These are phyloP conservation scores for Limonius californicus DNA, from an alignment of 1,140 invertebrate genomes.

Conservation along the genomic window DNA sequence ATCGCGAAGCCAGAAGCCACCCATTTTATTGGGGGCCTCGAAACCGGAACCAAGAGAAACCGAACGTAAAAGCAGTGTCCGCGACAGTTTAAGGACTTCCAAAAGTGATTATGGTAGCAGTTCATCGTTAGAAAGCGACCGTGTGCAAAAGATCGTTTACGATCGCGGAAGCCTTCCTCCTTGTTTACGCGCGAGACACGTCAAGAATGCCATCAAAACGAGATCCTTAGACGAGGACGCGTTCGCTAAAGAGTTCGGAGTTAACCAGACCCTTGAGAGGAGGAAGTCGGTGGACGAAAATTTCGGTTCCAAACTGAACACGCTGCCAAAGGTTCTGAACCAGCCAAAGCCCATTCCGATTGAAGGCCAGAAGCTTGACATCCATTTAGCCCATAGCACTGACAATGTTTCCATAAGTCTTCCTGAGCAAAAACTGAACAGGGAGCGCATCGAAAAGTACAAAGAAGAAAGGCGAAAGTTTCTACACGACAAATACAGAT, in stretches of 20 bases:
- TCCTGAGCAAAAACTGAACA: slow-evolving; percentile 50
- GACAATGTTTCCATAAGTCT: not conserved
- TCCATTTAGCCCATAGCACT: not conserved
- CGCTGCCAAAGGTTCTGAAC: slow-evolving; percentile 51
- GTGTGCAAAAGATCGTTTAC: not conserved
- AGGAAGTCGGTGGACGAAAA: slow-evolving; percentile 52
- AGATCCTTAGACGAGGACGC: slow-evolving; percentile 69
- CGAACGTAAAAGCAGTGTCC: not conserved
- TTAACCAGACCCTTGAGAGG: slow-evolving; percentile 42
- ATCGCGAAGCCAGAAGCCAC: not conserved
- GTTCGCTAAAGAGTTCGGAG: slow-evolving; percentile 60
- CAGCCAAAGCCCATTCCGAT: slow-evolving; percentile 54
- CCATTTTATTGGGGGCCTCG: not conserved
- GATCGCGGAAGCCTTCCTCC: slow-evolving; percentile 46
- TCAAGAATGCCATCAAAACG: slow-evolving; percentile 61
- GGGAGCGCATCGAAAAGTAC: slow-evolving; percentile 83
- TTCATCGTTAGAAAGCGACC: slow-evolving; percentile 15
- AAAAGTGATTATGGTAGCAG: slow-evolving; percentile 10
- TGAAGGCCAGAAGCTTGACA: slow-evolving; percentile 50
- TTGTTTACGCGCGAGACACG: slow-evolving; percentile 53
- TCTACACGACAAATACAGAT: slow-evolving; percentile 75
- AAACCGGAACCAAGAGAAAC: not conserved
- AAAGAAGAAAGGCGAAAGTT: slow-evolving; percentile 87
- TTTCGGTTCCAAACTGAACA: slow-evolving; percentile 46
- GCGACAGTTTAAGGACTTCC: not conserved